These are phyloP conservation scores for Strigamia crassipes DNA, from an alignment of 2,888 invertebrate species.

Conservation along the genomic window DNA sequence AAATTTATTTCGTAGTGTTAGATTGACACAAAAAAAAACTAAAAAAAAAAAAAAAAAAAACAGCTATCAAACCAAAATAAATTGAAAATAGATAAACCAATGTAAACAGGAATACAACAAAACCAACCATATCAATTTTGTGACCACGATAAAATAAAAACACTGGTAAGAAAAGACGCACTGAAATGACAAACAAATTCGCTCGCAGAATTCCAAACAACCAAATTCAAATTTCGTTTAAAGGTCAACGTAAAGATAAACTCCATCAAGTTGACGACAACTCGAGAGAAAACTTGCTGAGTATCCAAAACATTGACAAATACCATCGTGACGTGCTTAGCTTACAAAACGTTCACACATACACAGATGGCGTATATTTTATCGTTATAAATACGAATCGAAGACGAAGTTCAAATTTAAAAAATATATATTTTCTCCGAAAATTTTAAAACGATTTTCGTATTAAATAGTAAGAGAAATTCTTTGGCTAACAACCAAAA, in stretches of 20 bases:
- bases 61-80: background rate
- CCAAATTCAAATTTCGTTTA: background rate
- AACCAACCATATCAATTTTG: too few relatives aligned
- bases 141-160: too few relatives aligned
- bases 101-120: background rate
- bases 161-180: too few relatives aligned
- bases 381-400: too few relatives aligned
- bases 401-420: background rate
- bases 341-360: background rate
- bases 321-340: background rate
- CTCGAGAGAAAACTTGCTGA: conserved; percentile 22
- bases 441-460: background rate
- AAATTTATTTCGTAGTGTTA: background rate
- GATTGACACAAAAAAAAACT: too few relatives aligned
- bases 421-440: background rate
- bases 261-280: background rate
- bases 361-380: background rate
- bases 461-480: conserved; percentile 11
- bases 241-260: background rate
- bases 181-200: background rate
- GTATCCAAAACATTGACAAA: conserved; percentile 7
- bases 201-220: background rate
- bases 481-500: conserved; percentile 21
- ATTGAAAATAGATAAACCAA: background rate
- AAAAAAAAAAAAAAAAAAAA: too few relatives aligned